phyloP scores from a whole-genome alignment of 1,140 invertebrate genomes.

The Hydropsyche tenuis region DNA sequence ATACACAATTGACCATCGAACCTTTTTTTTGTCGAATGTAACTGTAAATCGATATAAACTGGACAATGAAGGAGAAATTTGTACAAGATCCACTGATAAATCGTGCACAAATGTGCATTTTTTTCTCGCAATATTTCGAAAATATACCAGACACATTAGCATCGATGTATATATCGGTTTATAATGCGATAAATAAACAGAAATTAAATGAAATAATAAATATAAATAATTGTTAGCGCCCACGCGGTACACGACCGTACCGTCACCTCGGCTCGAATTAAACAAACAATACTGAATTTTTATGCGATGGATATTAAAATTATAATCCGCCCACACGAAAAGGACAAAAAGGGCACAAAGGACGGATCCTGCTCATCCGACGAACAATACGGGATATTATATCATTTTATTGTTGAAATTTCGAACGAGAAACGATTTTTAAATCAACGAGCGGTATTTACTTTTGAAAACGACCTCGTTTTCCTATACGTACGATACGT shows the following conservation, averaged over 20 bases:
- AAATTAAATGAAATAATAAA: neutral
- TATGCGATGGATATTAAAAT: constrained; percentile 40
- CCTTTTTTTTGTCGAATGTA: constrained; percentile 30
- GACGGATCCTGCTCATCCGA: neutral
- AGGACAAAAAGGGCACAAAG: constrained; percentile 22
- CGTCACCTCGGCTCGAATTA: constrained; percentile 39
- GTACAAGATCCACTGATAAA: neutral
- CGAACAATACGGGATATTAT: neutral
- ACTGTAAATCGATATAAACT: constrained; percentile 34
- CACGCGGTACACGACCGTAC: constrained; percentile 31
- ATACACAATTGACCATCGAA: constrained; percentile 10
- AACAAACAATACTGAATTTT: constrained; percentile 45
- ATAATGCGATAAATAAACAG: neutral
- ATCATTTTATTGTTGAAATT: too few species aligned
- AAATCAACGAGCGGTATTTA: too few species aligned
- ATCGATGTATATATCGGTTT: neutral
- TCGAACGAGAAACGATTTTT: too few species aligned
- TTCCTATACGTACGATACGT: too few species aligned
- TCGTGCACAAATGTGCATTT: neutral
- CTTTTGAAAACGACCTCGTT: too few species aligned
- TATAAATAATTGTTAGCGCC: neutral
- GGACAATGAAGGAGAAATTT: constrained; percentile 2
- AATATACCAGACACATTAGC: neutral
- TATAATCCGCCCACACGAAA: constrained; percentile 26
- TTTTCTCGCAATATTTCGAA: neutral